Conservation (phyloP, 2,888 invertebrate species). For the Leistus spinibarbis region DNA sequence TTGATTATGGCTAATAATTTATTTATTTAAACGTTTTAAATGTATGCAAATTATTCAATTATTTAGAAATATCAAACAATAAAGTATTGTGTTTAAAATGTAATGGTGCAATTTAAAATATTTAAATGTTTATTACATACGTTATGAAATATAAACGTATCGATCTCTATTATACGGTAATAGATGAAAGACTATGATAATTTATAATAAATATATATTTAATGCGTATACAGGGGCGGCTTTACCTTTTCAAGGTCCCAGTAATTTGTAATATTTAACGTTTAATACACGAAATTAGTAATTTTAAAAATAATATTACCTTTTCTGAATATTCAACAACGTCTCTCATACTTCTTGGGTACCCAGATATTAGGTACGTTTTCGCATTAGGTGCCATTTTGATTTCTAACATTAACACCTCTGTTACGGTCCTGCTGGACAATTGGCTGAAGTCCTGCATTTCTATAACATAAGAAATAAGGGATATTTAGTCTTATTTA, state of each 20-base stretch:
- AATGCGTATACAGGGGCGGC: not conserved
- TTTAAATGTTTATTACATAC: too few relatives aligned
- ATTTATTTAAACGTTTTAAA: too few relatives aligned
- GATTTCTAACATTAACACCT: slow-evolving; percentile 90
- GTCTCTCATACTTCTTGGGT: slow-evolving; percentile 89
- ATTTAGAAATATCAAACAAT: too few relatives aligned
- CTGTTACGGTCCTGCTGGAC: slow-evolving; percentile 85
- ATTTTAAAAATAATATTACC: slow-evolving; percentile 59
- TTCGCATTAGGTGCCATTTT: slow-evolving; percentile 90
- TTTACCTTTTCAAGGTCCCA: too few relatives aligned
- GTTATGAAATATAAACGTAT: too few relatives aligned
- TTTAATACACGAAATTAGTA: not conserved
- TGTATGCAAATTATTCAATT: too few relatives aligned
- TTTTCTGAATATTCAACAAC: slow-evolving; percentile 91
- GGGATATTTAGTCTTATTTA: too few relatives aligned
- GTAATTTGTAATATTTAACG: too few relatives aligned
- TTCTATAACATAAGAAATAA: slow-evolving; percentile 65
- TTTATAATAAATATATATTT: not conserved
- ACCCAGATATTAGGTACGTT: slow-evolving; percentile 87
- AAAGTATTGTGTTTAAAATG: too few relatives aligned
- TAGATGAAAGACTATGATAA: not conserved
- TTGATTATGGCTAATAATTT: too few relatives aligned
- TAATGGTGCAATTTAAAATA: too few relatives aligned
- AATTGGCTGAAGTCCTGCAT: slow-evolving; percentile 87
- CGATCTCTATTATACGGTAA: too few relatives aligned